Base-by-base conservation (phyloP, 92 coral and sea anemone genomes). In the Pocillopora meandrina region DNA sequence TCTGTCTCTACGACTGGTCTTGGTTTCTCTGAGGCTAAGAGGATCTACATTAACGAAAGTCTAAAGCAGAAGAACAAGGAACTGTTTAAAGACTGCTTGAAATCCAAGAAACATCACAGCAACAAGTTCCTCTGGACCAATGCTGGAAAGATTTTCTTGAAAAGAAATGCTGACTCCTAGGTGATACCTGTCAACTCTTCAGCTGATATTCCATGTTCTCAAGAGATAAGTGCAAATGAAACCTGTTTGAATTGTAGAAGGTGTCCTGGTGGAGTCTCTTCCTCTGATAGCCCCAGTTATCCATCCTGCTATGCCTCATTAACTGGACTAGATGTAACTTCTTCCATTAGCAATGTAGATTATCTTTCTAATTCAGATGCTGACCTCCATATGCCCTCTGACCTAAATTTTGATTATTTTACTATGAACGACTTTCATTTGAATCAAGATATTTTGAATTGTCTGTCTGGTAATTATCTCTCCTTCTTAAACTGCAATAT, bases 371-470 rank as follows among this genome's bases (percentile, higher is more conserved):
- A 76, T 52, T 36, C 20, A 65, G 90, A 90, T 71, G 66, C 68
- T 57, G 92, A 89, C 31, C 31, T 65, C 7, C 85, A 90, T 36
- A 79, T 90, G 87, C 92, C 92, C 36, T 62, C 81, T 42, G 89
- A 89, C 19, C 31, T 80, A 17, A 90, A 85, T 60, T 72, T 85
- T 61, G 60, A 81, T 56, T 90, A 81, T 63, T 90, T 63, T 65
- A 52, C 83, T 69, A 61, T 87, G 2, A 86, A 90, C 52, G 92
- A 90, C 5, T 90, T 90, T 75, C 86, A 90, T 36, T 49, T 36
- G 17, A 85, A 62, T 68, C 35, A 58, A 56, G 80, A 85, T 67
- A 85, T 85, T 58, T 8, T 52, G 5, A 34, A 76, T n/a, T 76
- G 65, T 61, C 12, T 26, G 59, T 57, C 82, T 35, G 31, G 81